phyloP scores from a whole-genome alignment of 2,888 invertebrate species.

The Heliconius hortense region DNA sequence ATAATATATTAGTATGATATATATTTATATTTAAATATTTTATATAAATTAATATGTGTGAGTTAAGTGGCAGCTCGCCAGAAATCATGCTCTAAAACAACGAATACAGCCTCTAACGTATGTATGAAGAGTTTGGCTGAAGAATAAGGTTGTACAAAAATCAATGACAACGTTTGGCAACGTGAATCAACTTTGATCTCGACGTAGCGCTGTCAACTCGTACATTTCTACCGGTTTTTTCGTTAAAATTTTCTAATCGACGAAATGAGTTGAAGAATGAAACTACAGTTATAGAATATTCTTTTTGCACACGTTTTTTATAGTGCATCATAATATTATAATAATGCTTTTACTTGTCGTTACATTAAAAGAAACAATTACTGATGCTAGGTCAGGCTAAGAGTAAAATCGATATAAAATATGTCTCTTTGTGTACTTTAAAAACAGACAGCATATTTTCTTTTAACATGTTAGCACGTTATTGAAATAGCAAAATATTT shows the following conservation, averaged over 20 bases:
- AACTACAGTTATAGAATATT: not conserved
- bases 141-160: conserved; percentile 63
- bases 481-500: not conserved
- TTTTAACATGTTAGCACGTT: not conserved
- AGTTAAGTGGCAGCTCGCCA: conserved; percentile 40
- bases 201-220: conserved; percentile 53
- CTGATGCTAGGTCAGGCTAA: not conserved
- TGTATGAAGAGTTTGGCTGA: conserved; percentile 55
- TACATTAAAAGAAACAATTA: not conserved
- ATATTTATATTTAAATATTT: not conserved
- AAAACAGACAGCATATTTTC: not conserved
- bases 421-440: not conserved
- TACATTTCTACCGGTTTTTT: not conserved
- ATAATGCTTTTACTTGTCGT: not conserved
- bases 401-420: not conserved
- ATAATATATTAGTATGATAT: not conserved
- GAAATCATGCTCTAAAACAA: conserved; percentile 32
- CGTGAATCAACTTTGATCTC: conserved; percentile 45
- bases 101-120: conserved; percentile 43
- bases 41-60: conserved; percentile 19
- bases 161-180: conserved; percentile 69
- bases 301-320: not conserved
- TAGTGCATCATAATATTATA: not conserved
- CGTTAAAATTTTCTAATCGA: not conserved
- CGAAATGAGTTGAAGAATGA: not conserved